Percentiles rank a stretch among this genome's conserved stretches.
Evolutionary conservation across 2,797 vertebrate species (phyloP).

Genomic region (Acanthornis magna): DNA sequence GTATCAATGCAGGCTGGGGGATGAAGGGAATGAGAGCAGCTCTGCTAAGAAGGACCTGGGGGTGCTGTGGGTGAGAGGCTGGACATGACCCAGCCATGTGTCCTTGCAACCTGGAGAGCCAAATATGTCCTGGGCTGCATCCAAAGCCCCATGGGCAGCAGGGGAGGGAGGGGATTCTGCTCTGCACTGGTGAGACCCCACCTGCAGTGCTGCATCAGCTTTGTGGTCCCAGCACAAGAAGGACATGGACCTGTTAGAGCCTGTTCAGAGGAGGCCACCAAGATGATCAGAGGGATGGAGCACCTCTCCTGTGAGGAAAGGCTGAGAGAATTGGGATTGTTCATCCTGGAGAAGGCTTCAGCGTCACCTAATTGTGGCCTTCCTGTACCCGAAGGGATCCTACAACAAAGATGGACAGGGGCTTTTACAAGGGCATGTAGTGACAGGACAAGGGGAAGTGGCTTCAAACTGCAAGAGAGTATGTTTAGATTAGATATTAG

Average conservation of each 20-base stretch:
- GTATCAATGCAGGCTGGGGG: neutral
- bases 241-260: neutral
- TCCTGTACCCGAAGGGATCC: neutral
- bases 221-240: neutral
- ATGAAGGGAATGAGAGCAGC: neutral
- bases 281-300: neutral
- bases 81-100: neutral
- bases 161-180: neutral
- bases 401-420: neutral
- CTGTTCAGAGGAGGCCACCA: neutral
- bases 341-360: neutral
- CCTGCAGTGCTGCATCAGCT: neutral
- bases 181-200: neutral
- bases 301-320: neutral
- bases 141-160: neutral
- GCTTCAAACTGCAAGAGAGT: neutral
- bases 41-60: neutral
- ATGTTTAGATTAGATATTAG: neutral
- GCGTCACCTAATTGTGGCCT: neutral
- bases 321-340: neutral
- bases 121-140: neutral
- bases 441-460: neutral
- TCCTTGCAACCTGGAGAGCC: neutral
- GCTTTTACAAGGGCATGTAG: neutral
- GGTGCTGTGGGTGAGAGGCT: neutral